phyloP scores from a whole-genome alignment of 1,140 invertebrate genomes.

The Drosophila setifemur region DNA sequence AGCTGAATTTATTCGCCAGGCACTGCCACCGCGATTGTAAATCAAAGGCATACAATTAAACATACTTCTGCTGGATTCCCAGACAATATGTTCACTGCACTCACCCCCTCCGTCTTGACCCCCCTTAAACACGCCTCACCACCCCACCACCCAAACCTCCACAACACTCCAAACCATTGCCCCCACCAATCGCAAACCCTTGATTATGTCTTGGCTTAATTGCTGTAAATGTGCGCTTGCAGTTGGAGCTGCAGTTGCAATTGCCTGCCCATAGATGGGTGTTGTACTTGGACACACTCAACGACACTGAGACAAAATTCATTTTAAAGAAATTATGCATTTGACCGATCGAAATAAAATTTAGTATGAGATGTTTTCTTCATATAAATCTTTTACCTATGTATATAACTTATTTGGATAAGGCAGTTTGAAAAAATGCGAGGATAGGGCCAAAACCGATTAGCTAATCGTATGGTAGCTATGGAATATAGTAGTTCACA shows the following conservation, averaged over 20 bases:
- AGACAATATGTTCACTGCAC: conserved; percentile 40
- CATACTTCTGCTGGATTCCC: conserved; percentile 35
- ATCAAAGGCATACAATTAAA: conserved; percentile 40
- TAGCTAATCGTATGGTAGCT: too few relatives aligned
- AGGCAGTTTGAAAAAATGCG: too few relatives aligned
- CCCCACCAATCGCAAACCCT: conserved; percentile 8
- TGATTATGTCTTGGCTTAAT: conserved; percentile 48
- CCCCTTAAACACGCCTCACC: too few relatives aligned
- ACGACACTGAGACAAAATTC: not conserved
- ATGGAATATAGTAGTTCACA: too few relatives aligned
- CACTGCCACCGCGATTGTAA: conserved; percentile 13
- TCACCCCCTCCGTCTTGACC: too few relatives aligned
- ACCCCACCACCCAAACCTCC: not conserved
- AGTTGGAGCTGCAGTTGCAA: conserved; percentile 38
- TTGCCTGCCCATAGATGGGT: conserved; percentile 36
- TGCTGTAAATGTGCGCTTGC: conserved; percentile 45
- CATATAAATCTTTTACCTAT: too few relatives aligned
- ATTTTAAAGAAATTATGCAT: too few relatives aligned
- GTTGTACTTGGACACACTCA: conserved; percentile 34
- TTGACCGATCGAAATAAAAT: not conserved
- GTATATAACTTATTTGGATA: too few relatives aligned
- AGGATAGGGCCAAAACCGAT: too few relatives aligned
- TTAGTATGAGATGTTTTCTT: not conserved
- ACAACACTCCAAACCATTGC: not conserved
- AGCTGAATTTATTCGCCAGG: conserved; percentile 1